A percentile compares a stretch with the other conserved stretches of the same genome.
Evolutionary conservation across 2,888 invertebrate species (phyloP).

Genomic region (Nycteola revayana): DNA sequence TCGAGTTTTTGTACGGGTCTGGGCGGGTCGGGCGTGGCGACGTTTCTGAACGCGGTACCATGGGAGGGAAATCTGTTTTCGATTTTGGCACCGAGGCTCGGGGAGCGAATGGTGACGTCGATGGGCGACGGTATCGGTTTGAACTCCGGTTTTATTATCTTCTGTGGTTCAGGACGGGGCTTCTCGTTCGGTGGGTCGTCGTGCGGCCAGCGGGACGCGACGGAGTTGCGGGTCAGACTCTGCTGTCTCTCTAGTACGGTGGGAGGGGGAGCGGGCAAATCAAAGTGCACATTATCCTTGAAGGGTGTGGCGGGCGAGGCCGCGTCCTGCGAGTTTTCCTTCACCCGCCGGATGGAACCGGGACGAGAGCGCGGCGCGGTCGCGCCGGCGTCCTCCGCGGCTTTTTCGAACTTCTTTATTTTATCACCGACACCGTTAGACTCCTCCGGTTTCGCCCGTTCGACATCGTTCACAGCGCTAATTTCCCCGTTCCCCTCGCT

Average conservation of each 20-base stretch:
- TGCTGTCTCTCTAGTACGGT: slow-evolving; percentile 45
- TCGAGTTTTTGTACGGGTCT: slow-evolving; percentile 42
- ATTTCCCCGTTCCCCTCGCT: slow-evolving; percentile 16
- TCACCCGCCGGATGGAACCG: slow-evolving; percentile 51
- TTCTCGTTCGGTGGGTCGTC: slow-evolving; percentile 47
- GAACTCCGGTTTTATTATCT: slow-evolving; percentile 73
- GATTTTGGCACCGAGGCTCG: slow-evolving; percentile 66
- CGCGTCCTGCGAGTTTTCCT: slow-evolving; percentile 46
- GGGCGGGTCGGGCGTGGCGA: slow-evolving; percentile 58
- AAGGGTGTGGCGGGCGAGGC: slow-evolving; percentile 64
- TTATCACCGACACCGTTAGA: slow-evolving; percentile 75
- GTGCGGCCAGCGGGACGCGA: slow-evolving; percentile 55
- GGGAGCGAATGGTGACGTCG: slow-evolving; percentile 70
- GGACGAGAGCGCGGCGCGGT: slow-evolving; percentile 55
- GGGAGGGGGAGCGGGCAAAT: slow-evolving; percentile 27
- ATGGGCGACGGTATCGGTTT: slow-evolving; percentile 65
- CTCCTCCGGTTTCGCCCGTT: slow-evolving; percentile 42
- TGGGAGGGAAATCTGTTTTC: slow-evolving; percentile 72
- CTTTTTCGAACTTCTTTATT: slow-evolving; percentile 74
- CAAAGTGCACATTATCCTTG: slow-evolving; percentile 58
- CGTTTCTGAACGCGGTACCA: slow-evolving; percentile 74
- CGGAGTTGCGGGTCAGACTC: slow-evolving; percentile 36
- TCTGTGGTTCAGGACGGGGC: slow-evolving; percentile 64
- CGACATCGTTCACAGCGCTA: slow-evolving; percentile 1
- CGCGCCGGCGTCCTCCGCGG: slow-evolving; percentile 63